Conservation (phyloP, 2,797 vertebrate species). For the Netta rufina region DNA sequence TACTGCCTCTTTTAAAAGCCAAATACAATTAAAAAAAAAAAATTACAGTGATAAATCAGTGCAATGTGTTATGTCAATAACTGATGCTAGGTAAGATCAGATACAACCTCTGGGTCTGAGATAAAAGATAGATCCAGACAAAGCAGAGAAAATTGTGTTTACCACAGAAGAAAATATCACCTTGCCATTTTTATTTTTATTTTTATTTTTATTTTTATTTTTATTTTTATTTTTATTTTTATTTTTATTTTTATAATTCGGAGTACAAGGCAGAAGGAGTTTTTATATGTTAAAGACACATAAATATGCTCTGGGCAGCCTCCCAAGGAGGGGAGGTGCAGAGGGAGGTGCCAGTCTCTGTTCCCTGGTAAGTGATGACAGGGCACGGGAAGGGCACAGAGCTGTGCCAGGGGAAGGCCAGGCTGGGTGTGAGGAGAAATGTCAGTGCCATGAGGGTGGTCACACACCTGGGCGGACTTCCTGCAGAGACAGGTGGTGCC, state of each 20-base stretch:
- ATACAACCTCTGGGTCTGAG: neutral
- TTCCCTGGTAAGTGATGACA: too few relatives aligned
- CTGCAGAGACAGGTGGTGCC: too few relatives aligned
- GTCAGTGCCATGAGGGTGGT: too few relatives aligned
- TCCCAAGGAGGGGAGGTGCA: too few relatives aligned
- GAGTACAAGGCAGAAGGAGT: neutral
- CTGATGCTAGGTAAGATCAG: neutral
- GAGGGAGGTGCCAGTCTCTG: too few relatives aligned
- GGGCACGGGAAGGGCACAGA: too few relatives aligned
- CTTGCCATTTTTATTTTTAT: neutral
- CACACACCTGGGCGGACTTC: too few relatives aligned
- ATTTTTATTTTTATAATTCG: neutral
- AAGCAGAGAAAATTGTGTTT: neutral
- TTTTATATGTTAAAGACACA: neutral
- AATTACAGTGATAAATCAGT: constrained; percentile 21
- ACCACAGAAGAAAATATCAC: neutral
- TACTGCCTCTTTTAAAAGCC: neutral
- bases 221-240: neutral
- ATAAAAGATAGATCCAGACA: neutral
- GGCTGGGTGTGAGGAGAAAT: too few relatives aligned
- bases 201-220: neutral
- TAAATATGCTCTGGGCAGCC: neutral
- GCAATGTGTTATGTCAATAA: neutral
- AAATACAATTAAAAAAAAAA: constrained; percentile 15
- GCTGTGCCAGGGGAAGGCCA: too few relatives aligned